phyloP scores from a whole-genome alignment of 2,113 vertebrate genomes.

The Pituophis catenifer region DNA sequence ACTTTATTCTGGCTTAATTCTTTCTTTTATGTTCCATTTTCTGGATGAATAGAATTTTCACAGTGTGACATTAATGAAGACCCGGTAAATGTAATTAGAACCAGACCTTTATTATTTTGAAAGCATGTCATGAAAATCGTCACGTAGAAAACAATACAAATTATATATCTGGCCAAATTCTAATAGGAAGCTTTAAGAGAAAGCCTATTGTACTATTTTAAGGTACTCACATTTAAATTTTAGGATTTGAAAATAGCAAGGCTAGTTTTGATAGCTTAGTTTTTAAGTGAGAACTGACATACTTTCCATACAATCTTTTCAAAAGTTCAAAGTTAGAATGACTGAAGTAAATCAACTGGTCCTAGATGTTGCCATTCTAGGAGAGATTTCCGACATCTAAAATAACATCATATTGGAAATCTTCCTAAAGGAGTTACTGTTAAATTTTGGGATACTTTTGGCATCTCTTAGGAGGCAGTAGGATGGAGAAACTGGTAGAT shows the following conservation, averaged over 20 bases:
- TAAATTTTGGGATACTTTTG: neutral
- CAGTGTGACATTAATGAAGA: constrained; percentile 37
- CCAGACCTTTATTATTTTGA: neutral
- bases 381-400: neutral
- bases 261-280: constrained; percentile 1
- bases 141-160: constrained; percentile 10
- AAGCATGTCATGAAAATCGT: neutral
- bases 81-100: constrained; percentile 51
- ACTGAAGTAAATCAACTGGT: neutral
- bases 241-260: neutral
- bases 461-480: neutral
- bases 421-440: neutral
- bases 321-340: neutral
- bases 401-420: neutral
- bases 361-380: neutral
- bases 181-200: neutral
- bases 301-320: neutral
- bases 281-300: constrained; percentile 1
- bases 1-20: neutral
- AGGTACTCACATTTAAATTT: neutral
- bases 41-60: constrained; percentile 38
- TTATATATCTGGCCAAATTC: constrained; percentile 25
- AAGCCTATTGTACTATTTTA: neutral
- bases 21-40: constrained; percentile 51
- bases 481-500: neutral